Evolutionary conservation across 2,797 vertebrate genomes (phyloP), one percentile per base, ranked within the genome.

Genomic region (Hephaestus fuliginosus): DNA sequence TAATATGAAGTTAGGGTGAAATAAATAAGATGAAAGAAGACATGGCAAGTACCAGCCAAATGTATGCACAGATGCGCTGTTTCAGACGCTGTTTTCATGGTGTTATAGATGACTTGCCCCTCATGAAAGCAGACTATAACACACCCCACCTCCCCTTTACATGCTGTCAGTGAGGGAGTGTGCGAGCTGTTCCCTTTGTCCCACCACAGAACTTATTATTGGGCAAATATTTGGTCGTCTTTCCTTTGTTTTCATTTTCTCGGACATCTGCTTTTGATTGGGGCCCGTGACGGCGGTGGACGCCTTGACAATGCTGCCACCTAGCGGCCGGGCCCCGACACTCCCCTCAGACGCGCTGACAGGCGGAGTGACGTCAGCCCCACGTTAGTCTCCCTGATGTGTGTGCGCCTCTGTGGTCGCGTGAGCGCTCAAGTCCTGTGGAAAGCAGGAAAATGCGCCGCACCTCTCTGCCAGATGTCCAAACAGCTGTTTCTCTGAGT

Each of bases 251-350:
- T 68, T 11, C 44, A 61, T 62, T 78, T 36, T 74, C 70, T 64
- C 15, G 11, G 14, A 85, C 86, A 92, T 86, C 83, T 88, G 89
- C 61, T 89, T 86, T 80, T 51, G 65, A 90, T 87, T 76, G 46
- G 44, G 61, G 51, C 18, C 20, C 10, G 39, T 18, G 51, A 28
- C 25, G 14, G 10, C 41, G 13, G 15, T 3, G n/a, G 71, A 52
- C 14, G 58, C 74, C 2, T 72, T 62, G 76, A 80, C 79, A 77
- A 86, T 78, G 41, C 82, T 87, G 91, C 78, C 90, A 86, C 69
- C 93, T 88, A 68, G 85, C 20, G 93, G 84, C 4, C 33, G 7
- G 33, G 33, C 25, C 33, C 7, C 33, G 33, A 36, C 33, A 36
- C 25, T 25, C 25, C 25, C 25, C 25, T 25, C 25, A 25, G 25